Conservation (phyloP, 2,797 vertebrate species). For the Carapus acus region DNA sequence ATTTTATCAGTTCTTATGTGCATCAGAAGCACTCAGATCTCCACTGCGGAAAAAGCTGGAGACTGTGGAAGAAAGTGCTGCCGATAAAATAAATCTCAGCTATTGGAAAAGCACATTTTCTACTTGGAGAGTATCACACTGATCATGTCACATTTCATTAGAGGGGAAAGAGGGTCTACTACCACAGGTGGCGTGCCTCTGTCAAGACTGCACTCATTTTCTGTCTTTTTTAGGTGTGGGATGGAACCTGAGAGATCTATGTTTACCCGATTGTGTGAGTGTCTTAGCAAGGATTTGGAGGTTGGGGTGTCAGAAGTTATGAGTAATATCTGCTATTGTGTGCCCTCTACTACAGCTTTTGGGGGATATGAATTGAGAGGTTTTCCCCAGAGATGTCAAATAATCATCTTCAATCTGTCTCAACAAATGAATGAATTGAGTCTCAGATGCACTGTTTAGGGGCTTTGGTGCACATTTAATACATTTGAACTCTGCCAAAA, state of each 20-base stretch:
- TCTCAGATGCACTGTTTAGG: too few species aligned
- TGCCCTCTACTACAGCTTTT: conserved; percentile 8
- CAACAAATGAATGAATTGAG: too few species aligned
- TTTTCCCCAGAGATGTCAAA: too few species aligned
- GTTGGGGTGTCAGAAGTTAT: conserved; percentile 19
- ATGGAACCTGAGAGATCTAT: conserved; percentile 51
- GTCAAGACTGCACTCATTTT: conserved; percentile 15
- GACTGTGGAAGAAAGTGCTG: conserved; percentile 21
- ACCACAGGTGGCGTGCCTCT: conserved; percentile 13
- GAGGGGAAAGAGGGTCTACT: not conserved
- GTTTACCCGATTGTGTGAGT: conserved; percentile 60
- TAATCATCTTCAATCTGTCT: too few species aligned
- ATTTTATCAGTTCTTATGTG: too few species aligned
- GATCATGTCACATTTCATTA: not conserved
- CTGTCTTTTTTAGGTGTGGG: conserved; percentile 45
- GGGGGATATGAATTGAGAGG: conserved; percentile 24
- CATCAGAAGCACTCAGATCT: too few species aligned
- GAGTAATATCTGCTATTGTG: conserved; percentile 6
- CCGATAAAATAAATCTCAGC: conserved; percentile 17
- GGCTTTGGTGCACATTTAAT: too few species aligned
- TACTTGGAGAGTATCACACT: conserved; percentile 9
- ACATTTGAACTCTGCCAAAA: too few species aligned
- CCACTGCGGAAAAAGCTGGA: too few species aligned
- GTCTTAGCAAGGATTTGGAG: conserved; percentile 21
- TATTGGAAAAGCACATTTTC: conserved; percentile 6